These are phyloP conservation scores for Cheilosia grossa DNA, from an alignment of 2,888 invertebrate genomes.

Conservation along the genomic window DNA sequence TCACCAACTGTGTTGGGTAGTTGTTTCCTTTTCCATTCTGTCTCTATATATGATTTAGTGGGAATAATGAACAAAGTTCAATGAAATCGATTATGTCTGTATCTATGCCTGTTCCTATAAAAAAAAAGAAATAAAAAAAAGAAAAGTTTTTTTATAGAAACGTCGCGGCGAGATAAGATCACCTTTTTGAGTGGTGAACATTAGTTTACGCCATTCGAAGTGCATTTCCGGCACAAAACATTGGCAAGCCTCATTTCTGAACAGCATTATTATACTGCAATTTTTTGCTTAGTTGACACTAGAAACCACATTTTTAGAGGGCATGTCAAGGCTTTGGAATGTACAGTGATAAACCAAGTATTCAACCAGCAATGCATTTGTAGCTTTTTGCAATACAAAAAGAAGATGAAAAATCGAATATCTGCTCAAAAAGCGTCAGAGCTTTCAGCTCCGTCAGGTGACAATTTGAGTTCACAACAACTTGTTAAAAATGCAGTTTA, in stretches of 20 bases:
- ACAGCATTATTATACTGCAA: too few relatives aligned
- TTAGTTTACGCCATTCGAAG: too few relatives aligned
- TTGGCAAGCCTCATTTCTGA: too few relatives aligned
- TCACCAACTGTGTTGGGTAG: constrained; percentile 12
- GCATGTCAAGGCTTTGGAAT: too few relatives aligned
- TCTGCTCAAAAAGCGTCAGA: too few relatives aligned
- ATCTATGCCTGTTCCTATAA: constrained; percentile 9
- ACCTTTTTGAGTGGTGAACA: background rate
- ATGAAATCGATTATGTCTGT: constrained; percentile 66
- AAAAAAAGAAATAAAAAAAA: background rate
- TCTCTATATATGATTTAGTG: constrained; percentile 22
- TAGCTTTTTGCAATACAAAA: too few relatives aligned
- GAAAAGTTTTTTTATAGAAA: background rate
- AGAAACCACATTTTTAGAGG: too few relatives aligned
- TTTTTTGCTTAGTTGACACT: too few relatives aligned
- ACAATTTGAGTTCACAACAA: constrained; percentile 26
- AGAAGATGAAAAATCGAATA: too few relatives aligned
- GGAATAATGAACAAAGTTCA: constrained; percentile 63
- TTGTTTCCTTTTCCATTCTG: constrained; percentile 3
- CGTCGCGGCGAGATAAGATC: background rate
- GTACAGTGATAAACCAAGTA: too few relatives aligned
- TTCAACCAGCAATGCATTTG: too few relatives aligned
- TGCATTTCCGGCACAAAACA: too few relatives aligned
- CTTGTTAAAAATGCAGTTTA: constrained; percentile 21
- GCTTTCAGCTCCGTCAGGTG: background rate